Evolutionary conservation across 2,113 vertebrate species (phyloP), one percentile per base, ranked within the genome.

Genomic region (Xiphophorus maculatus): DNA sequence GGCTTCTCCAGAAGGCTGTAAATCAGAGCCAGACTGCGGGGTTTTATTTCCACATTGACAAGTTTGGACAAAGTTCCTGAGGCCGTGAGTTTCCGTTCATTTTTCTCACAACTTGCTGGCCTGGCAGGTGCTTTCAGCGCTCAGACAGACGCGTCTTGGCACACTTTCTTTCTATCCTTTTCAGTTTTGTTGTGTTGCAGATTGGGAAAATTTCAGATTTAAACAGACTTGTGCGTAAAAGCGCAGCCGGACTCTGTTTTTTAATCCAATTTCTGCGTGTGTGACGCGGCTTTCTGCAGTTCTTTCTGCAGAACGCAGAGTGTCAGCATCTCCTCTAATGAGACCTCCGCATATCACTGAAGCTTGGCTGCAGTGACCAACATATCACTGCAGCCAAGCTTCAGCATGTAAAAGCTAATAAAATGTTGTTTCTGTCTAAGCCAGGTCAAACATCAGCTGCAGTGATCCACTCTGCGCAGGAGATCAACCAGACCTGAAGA

Each of bases 381-480:
- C 30, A 30, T 30, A 30, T 30, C 51, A n/a, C 15, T 17, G 22
- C 51, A 10, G 19, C 9, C 51, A n/a, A 54, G 51, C 25, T 54
- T 11, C 51, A 3, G 51, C 25, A 58, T n/a, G 51, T 3, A 58
- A 58, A 58, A n/a, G 51, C 51, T n/a, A 9, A 58, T n/a, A 54
- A 35, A 22, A 54, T 19, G 17, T 15, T 5, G 13, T 17, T 22
- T 32, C 63, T 11, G 8, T 64, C 17, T 32, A 54, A 54, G 4
- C 22, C 86, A 89, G 90, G 86, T 87, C 64, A 75, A 73, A 83
- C 82, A 85, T 73, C 78, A 33, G 17, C 87, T 74, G 68, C 17
- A 44, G 77, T 79, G 83, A 82, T 77, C 79, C 15, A 60, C 77
- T 76, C 74, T n/a, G 22, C 79, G 33, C 11, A 6, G n/a, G 27